Evolutionary conservation across 2,113 vertebrate species (phyloP), one percentile per base, ranked within the genome.

Genomic region (Periophthalmus modestus): DNA sequence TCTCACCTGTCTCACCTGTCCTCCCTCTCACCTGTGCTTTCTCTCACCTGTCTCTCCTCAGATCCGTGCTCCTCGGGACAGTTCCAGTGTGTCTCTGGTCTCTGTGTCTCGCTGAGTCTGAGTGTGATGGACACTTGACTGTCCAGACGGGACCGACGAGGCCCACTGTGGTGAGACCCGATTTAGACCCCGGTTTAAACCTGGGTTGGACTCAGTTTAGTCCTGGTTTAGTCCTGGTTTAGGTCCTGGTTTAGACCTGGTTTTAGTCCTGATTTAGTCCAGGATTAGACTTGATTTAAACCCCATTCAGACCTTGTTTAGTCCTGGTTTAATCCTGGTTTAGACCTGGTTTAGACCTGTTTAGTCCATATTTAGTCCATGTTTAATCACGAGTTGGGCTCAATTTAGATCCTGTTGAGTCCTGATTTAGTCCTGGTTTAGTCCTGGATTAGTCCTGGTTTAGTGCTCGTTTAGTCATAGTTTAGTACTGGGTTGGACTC

Each of bases 71-170:
- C 78, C 3, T n/a, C 6, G 1, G 90, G 79, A 0, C 83, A 91
- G 71, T 95, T 95, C 77, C 96, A 89, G 66, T 99, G 97, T 87
- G 66, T 61, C 0, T 92, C 88, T 5, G 94, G 97, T 79, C 79
- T 73, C 0, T 99, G 97, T 74, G 86, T 98, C 81, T 89, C 0
- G 23, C 82, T 23, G 24, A 63, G 2, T 66, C 85, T n/a, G 86
- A 94, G 46, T 99, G 97, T 90, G 91, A 98, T 0, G 81, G 82
- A 0, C 0, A 81, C 0, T 62, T 66, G 1, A 98, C 23, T 99
- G 97, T 82, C 58, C 86, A 5, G 96, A 98, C 2, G 93, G 88
- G 61, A 96, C 96, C 0, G 97, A 99, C 46, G 97, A 99, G 91
- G 80, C 86, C 0, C 66, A 93, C 0, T 99, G 97, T 71, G 92